These are phyloP conservation scores for Drosophila ustulata DNA, from an alignment of 2,888 invertebrate species.

Conservation along the genomic window DNA sequence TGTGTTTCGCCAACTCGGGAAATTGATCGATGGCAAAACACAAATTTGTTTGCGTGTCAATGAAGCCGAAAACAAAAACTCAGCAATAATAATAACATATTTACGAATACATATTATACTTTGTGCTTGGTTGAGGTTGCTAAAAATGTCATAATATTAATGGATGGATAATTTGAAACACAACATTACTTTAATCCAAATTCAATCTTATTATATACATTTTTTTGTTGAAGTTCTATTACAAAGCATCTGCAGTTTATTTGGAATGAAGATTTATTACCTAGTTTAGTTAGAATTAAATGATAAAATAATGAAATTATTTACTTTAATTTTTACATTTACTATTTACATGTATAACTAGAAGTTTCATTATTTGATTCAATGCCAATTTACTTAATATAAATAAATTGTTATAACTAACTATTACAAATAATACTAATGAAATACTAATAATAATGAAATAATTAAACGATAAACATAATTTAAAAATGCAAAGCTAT, in stretches of 20 bases:
- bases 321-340: too few species aligned
- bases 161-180: background rate
- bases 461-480: too few species aligned
- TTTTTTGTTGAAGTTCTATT: background rate
- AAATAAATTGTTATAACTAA: too few species aligned
- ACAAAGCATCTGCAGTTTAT: background rate
- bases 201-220: background rate
- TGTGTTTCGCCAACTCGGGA: conserved; percentile 25
- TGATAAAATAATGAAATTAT: too few species aligned
- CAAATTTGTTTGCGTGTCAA: conserved; percentile 45
- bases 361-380: too few species aligned
- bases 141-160: conserved; percentile 24
- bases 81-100: conserved; percentile 11
- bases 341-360: too few species aligned
- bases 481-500: too few species aligned
- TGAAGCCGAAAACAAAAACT: conserved; percentile 23
- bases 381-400: too few species aligned
- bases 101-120: conserved; percentile 6
- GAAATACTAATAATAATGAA: too few species aligned
- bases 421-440: too few species aligned
- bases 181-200: background rate
- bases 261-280: conserved; percentile 9
- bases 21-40: conserved; percentile 63
- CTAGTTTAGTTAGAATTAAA: too few species aligned
- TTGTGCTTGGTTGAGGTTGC: conserved; percentile 1